Evolutionary conservation across 1,140 invertebrate species (phyloP).

Genomic region (Sitobion miscanthi): DNA sequence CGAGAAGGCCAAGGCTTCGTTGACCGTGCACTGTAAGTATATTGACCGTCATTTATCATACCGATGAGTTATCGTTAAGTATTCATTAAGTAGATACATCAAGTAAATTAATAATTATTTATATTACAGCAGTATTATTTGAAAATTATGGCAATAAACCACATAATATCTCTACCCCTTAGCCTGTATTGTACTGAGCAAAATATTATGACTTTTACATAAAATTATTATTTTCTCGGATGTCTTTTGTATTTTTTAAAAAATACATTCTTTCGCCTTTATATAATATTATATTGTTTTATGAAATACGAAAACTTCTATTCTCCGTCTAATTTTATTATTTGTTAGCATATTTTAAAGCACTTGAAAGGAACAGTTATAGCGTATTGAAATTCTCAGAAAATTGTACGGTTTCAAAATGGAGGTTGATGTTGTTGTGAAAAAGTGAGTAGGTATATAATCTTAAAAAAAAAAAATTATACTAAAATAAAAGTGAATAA

Average conservation of each 20-base stretch:
- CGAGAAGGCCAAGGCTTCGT: slow-evolving; percentile 74
- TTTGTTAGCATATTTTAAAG: neutral
- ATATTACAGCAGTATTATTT: too few relatives aligned
- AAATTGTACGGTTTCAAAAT: neutral
- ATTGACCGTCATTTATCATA: neutral
- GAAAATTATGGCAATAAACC: neutral
- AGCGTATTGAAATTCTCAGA: neutral
- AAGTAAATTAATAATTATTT: neutral
- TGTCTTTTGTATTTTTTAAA: neutral
- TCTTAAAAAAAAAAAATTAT: neutral
- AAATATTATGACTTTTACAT: neutral
- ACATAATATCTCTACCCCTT: too few relatives aligned
- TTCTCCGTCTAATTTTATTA: neutral
- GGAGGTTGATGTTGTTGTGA: neutral
- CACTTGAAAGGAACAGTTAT: neutral
- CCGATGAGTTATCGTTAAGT: neutral
- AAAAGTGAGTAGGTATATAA: neutral
- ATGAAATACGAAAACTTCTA: neutral
- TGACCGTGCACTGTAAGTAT: slow-evolving; percentile 78
- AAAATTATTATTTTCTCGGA: neutral
- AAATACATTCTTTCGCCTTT: neutral
- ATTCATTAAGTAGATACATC: neutral
- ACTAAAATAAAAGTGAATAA: neutral
- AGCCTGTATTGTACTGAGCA: neutral
- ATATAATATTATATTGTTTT: neutral